Evolutionary conservation across 2,797 vertebrate species (phyloP).

Genomic region (Enteromius mattozi): DNA sequence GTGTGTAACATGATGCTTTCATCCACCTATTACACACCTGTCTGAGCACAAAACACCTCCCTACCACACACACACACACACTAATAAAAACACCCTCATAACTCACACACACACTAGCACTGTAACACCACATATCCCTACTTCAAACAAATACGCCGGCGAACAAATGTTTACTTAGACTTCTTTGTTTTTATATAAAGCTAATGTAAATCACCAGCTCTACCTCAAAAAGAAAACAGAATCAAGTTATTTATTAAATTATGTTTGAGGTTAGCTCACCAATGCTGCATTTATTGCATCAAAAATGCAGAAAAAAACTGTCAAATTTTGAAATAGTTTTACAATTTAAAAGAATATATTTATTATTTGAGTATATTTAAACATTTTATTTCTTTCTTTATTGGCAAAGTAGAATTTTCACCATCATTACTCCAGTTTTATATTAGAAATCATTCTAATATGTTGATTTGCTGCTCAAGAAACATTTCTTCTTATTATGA

Average conservation of each 20-base stretch:
- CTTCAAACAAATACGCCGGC: not conserved
- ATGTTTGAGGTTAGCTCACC: not conserved
- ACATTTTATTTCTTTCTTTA: not conserved
- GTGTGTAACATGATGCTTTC: constrained; percentile 42
- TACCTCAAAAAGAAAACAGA: not conserved
- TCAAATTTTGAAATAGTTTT: not conserved
- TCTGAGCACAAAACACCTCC: constrained; percentile 29
- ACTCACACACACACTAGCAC: constrained; percentile 17
- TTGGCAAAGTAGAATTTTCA: not conserved
- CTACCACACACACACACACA: constrained; percentile 29
- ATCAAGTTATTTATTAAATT: not conserved
- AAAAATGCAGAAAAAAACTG: not conserved
- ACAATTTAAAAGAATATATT: not conserved
- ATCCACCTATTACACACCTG: constrained; percentile 44
- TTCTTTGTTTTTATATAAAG: not conserved
- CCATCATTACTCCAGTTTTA: not conserved
- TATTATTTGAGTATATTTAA: not conserved
- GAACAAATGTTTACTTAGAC: not conserved
- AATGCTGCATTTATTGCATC: not conserved
- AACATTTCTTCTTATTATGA: not conserved
- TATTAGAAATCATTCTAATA: not conserved
- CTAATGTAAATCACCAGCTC: not conserved
- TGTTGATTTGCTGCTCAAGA: not conserved
- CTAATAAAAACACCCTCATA: constrained; percentile 31
- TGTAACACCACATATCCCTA: not conserved